Base-by-base conservation (phyloP, 2,113 vertebrate genomes). In the Trematocara zebra region DNA sequence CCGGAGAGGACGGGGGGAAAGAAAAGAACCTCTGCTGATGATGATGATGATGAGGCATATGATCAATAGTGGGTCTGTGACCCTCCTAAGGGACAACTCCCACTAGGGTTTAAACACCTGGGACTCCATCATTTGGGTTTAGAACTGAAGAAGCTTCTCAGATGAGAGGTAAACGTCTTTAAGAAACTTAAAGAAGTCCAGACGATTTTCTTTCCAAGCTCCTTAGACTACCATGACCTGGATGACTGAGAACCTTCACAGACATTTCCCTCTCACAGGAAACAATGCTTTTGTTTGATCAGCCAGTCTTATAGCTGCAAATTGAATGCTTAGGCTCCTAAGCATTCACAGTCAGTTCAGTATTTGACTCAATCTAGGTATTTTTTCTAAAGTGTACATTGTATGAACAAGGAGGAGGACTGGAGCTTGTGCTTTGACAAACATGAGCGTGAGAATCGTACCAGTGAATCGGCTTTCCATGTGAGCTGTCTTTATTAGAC, bases 191-290 rank as follows among this genome's bases (percentile, higher is more conserved):
- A 42, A 56, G 23, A 56, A 56, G 53, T 56, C 54, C 53, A 54
- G 20, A 0, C 0, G 2, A 0, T 54, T 0, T 54, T 26, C 23
- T 56, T 56, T 56, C 53, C 23, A 14, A 26, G 53, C 53, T 56
- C 53, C 53, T 56, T 56, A 56, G 20, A 7, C n/a, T 0, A 4
- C n/a, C 0, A 53, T 53, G n/a, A 1, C n/a, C 52, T 53, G 52
- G 20, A 54, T 54, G 6, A 54, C 53, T 26, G 53, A 54, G 53
- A 54, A 26, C 20, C 20, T 4, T 14, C 11, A 12, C 52, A 56
- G 20, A 14, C 20, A 56, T 56, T 56, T 56, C 53, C 4, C 20
- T 56, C 53, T 56, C 53, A 26, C 3, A 56, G 53, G 26, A 54
- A 0, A 54, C 2, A 2, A 26, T 3, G 53, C 53, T 54, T 54